Evolutionary conservation across 1,140 invertebrate genomes (phyloP), one percentile per base, ranked within the genome.

Genomic region (Idris sp.): DNA sequence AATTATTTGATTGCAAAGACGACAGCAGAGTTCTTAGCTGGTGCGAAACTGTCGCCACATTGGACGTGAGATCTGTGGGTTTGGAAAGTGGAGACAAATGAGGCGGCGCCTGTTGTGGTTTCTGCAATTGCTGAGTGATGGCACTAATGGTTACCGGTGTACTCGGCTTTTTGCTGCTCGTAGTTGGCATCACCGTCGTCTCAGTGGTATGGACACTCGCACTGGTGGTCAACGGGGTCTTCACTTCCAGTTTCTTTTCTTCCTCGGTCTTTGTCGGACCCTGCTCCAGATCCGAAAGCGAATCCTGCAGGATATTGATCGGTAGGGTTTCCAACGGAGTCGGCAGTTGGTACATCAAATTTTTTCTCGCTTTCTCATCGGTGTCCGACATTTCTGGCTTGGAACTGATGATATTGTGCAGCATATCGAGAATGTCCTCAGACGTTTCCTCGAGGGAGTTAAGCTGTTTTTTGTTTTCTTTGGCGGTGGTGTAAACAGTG

Each of bases 11-110:
- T 15, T 87, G 84, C 15, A 87, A 36, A 2, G 86, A 88, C 0
- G 86, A 88, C 0, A 88, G 31, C 7, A 88, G 59, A 6, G 79
- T 91, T 8, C 91, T 82, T 28, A 92, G 65, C 74, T 92, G 92
- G 79, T 92, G 91, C 1, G 91, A 92, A 0, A 90, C 91, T 76
- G 91, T 92, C 0, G 90, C 91, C 72, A 92, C 91, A 54, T 92
- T 92, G 1, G 91, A 91, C 2, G 91, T 92, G 9, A 93, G 82
- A 72, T 93, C 92, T 0, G 91, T 90, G 0, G 92, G 92, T 81
- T 92, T 91, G 0, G 92, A 92, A 1, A 93, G 72, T 0, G 92
- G 92, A 0, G 92, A 92, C 3, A 92, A 81, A 80, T 92, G 91
- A 1, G 92, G 92, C 83, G 9, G 88, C 86, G 10, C 90, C 89